phyloP scores from a whole-genome alignment of 1,140 invertebrate species.

The Brachionus rotundiformis region DNA sequence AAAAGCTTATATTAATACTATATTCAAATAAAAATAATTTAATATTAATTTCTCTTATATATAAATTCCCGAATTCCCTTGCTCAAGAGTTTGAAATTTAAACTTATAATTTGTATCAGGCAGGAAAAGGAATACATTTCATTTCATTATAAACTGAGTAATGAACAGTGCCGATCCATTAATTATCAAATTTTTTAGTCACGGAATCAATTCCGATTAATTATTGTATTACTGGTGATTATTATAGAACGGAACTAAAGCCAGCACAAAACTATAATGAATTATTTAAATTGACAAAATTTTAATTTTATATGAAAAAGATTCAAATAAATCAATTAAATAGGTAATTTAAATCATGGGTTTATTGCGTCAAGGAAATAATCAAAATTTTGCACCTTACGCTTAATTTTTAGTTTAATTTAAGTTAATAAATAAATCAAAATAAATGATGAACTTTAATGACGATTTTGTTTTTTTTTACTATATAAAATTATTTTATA shows the following conservation, averaged over 20 bases:
- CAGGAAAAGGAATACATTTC: not conserved
- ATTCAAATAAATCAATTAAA: conserved; percentile 3
- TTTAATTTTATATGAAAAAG: not conserved
- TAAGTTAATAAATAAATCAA: too few relatives aligned
- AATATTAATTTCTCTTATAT: not conserved
- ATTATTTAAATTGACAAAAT: not conserved
- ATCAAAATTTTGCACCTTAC: not conserved
- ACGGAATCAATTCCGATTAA: not conserved
- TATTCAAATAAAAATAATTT: not conserved
- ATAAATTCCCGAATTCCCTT: not conserved
- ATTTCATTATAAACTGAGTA: not conserved
- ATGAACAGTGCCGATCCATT: not conserved
- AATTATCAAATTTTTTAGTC: not conserved
- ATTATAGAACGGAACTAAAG: not conserved
- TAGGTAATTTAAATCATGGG: not conserved
- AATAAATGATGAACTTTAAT: too few relatives aligned
- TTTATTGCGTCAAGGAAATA: not conserved
- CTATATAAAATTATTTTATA: too few relatives aligned
- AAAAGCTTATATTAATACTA: not conserved
- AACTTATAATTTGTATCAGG: not conserved
- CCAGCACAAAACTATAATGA: not conserved
- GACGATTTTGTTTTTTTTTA: too few relatives aligned
- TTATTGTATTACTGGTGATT: not conserved
- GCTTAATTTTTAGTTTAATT: too few relatives aligned
- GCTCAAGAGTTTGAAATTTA: not conserved